Evolutionary conservation across 2,797 vertebrate species (phyloP).

Genomic region (Syngnathus rostellatus): DNA sequence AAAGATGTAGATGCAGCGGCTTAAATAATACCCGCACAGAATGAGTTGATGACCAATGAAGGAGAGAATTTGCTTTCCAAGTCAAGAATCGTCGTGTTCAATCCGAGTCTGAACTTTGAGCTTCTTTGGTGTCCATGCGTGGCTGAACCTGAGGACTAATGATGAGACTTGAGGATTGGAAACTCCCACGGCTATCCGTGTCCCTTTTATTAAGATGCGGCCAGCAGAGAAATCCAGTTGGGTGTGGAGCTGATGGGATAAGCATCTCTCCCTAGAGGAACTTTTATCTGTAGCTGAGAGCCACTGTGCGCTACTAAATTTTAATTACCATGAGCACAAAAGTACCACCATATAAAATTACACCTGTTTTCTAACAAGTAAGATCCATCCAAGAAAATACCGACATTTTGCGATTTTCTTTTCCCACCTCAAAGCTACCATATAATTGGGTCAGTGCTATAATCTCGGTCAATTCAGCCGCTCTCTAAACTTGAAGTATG

Average conservation of each 20-base stretch:
- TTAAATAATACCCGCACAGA: too few relatives aligned
- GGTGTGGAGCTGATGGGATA: constrained; percentile 42
- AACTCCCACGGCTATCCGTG: constrained; percentile 45
- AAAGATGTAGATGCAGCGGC: too few relatives aligned
- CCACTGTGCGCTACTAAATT: constrained; percentile 21
- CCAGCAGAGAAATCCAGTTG: constrained; percentile 22
- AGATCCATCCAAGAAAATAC: not conserved
- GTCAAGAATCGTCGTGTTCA: not conserved
- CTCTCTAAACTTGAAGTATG: constrained; percentile 50
- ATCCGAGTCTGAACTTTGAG: not conserved
- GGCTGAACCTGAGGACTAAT: constrained; percentile 29
- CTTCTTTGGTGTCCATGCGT: not conserved
- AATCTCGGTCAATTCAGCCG: constrained; percentile 39
- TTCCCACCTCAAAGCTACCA: not conserved
- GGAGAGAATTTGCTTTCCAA: not conserved
- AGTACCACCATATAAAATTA: not conserved
- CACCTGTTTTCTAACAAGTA: not conserved
- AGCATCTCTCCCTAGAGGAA: constrained; percentile 48
- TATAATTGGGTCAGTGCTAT: constrained; percentile 4
- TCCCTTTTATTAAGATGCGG: constrained; percentile 53
- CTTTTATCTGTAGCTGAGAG: constrained; percentile 41
- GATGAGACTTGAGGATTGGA: constrained; percentile 33
- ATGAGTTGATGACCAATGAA: too few relatives aligned
- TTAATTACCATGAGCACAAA: constrained; percentile 33
- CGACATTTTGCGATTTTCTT: not conserved